These are phyloP conservation scores for Cerastis rubricosa DNA, from an alignment of 2,888 invertebrate genomes.

Conservation along the genomic window DNA sequence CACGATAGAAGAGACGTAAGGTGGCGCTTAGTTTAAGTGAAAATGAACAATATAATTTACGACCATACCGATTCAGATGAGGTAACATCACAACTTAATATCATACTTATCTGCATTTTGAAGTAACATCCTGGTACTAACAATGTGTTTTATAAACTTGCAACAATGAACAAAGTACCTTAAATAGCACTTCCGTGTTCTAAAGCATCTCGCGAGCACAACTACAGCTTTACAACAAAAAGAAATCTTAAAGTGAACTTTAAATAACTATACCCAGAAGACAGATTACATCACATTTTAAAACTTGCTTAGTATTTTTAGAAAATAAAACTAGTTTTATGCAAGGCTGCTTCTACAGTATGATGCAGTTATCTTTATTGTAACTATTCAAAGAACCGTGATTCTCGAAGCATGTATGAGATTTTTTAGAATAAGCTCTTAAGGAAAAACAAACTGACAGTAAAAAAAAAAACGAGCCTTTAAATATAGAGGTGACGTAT, in stretches of 20 bases:
- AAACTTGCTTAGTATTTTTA: conserved; percentile 42
- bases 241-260: conserved; percentile 41
- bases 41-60: neutral
- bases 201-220: conserved; percentile 36
- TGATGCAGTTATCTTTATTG: neutral
- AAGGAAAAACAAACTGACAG: too few species aligned
- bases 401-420: neutral
- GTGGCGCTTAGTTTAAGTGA: neutral
- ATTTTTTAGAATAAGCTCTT: neutral
- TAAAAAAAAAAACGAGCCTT: too few species aligned
- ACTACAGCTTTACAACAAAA: conserved; percentile 47
- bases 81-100: neutral
- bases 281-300: conserved; percentile 52
- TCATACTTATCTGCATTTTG: conserved; percentile 14
- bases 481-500: too few species aligned
- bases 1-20: neutral
- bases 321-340: conserved; percentile 31
- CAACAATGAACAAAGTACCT: conserved; percentile 38
- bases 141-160: conserved; percentile 40
- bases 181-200: conserved; percentile 62
- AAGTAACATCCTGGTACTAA: conserved; percentile 10
- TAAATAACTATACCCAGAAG: conserved; percentile 61
- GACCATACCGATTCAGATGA: neutral
- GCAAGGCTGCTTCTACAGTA: neutral
- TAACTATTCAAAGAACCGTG: neutral